These are phyloP conservation scores for Neostethus bicornis DNA, from an alignment of 2,797 vertebrate species.

Conservation along the genomic window DNA sequence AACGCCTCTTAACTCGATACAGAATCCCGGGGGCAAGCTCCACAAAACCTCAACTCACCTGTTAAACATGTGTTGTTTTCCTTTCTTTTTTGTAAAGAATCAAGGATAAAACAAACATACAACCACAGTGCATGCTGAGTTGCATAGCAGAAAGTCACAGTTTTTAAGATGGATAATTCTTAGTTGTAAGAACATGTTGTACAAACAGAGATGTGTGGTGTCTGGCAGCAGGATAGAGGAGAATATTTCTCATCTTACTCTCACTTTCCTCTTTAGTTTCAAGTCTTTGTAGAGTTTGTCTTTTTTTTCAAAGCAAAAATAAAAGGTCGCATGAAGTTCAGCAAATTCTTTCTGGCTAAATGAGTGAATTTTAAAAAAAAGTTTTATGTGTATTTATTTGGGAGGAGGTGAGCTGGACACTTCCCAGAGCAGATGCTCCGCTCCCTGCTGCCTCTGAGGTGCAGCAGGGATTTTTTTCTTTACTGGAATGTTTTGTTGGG, in stretches of 20 bases:
- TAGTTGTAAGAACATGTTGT: slow-evolving; percentile 48
- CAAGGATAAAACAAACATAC: slow-evolving; percentile 10
- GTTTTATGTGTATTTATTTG: slow-evolving; percentile 17
- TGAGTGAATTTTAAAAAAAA: slow-evolving; percentile 17
- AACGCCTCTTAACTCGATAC: slow-evolving; percentile 9
- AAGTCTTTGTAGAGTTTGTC: slow-evolving; percentile 5
- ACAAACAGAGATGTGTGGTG: slow-evolving; percentile 34
- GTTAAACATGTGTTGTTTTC: slow-evolving; percentile 9
- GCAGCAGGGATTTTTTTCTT: slow-evolving; percentile 39
- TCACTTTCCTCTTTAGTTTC: slow-evolving; percentile 38
- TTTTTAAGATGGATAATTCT: slow-evolving; percentile 37
- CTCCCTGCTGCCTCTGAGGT: slow-evolving; percentile 29
- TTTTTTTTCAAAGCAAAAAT: slow-evolving; percentile 26
- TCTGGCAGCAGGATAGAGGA: slow-evolving; percentile 41
- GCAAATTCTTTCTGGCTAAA: slow-evolving; percentile 15
- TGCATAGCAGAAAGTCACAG: slow-evolving; percentile 39
- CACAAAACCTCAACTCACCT: slow-evolving; percentile 19
- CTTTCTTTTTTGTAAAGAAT: not conserved
- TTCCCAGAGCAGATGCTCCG: slow-evolving; percentile 58
- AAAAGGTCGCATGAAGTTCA: slow-evolving; percentile 16
- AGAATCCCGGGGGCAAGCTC: slow-evolving; percentile 5
- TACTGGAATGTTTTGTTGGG: slow-evolving; percentile 40
- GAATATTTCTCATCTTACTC: slow-evolving; percentile 45
- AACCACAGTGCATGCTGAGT: slow-evolving; percentile 37
- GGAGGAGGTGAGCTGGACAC: slow-evolving; percentile 20